phyloP scores from a whole-genome alignment of 2,113 vertebrate genomes.

The Motacilla alba region DNA sequence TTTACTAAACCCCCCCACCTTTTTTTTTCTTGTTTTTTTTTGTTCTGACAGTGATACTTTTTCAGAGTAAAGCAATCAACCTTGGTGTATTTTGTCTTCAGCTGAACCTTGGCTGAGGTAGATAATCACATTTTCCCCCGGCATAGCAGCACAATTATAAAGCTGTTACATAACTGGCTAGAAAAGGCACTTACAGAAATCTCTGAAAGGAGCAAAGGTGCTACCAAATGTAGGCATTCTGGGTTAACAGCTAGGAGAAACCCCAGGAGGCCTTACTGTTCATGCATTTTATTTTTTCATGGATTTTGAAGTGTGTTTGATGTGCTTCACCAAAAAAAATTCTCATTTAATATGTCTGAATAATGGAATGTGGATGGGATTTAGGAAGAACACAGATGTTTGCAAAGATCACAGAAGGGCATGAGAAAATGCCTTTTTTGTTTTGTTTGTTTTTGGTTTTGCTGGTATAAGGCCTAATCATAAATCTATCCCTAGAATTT shows the following conservation, averaged over 20 bases:
- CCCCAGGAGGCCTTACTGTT: neutral
- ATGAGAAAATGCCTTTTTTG: neutral
- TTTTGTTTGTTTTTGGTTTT: neutral
- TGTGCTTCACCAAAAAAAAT: neutral
- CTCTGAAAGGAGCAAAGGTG: neutral
- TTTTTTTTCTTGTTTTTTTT: neutral
- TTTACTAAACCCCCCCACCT: neutral
- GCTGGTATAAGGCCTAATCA: neutral
- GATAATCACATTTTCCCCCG: neutral
- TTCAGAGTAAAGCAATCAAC: neutral
- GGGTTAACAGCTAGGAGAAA: neutral
- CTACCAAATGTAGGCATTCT: neutral
- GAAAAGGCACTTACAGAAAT: neutral
- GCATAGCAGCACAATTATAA: neutral
- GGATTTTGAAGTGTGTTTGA: neutral
- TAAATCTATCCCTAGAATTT: neutral
- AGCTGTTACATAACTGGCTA: neutral
- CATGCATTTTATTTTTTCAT: neutral
- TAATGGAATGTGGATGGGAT: constrained; percentile 5
- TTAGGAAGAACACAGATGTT: constrained; percentile 25
- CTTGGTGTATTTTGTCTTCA: neutral
- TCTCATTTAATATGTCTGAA: neutral
- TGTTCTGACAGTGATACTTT: neutral
- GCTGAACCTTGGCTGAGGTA: neutral
- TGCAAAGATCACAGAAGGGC: neutral